phyloP scores from a whole-genome alignment of 2,888 invertebrate species.

The Dorcus hopei region DNA sequence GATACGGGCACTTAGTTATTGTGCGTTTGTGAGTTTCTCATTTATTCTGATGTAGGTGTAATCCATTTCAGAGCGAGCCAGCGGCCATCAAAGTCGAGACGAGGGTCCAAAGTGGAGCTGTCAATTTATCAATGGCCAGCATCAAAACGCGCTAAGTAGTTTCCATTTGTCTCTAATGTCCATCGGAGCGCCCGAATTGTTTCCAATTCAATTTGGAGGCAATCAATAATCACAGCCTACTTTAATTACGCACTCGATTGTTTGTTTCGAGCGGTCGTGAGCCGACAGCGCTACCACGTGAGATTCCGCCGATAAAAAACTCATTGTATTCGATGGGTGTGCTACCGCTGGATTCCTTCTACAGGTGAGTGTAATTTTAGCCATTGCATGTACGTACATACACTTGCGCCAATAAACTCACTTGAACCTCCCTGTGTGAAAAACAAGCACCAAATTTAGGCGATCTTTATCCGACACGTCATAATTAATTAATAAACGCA shows the following conservation, averaged over 20 bases:
- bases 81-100: conserved; percentile 13
- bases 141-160: conserved; percentile 40
- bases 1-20: not conserved
- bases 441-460: too few relatives aligned
- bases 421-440: too few relatives aligned
- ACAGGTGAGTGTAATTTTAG: conserved; percentile 2
- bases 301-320: conserved; percentile 18
- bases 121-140: conserved; percentile 40
- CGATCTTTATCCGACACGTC: too few relatives aligned
- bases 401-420: too few relatives aligned
- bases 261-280: conserved; percentile 15
- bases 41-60: conserved; percentile 1
- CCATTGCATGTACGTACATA: not conserved
- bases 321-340: conserved; percentile 20
- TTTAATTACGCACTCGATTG: conserved; percentile 26
- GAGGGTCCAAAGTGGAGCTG: conserved; percentile 35
- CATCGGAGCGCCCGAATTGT: conserved; percentile 30
- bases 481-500: too few relatives aligned
- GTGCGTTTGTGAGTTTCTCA: not conserved
- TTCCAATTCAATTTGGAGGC: conserved; percentile 32
- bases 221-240: conserved; percentile 37
- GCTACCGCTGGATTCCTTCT: conserved; percentile 15
- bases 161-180: conserved; percentile 37
- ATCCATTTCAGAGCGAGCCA: conserved; percentile 9
- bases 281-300: conserved; percentile 4